Base-by-base conservation (phyloP, 2,888 invertebrate genomes). In the Julus scanicus region DNA sequence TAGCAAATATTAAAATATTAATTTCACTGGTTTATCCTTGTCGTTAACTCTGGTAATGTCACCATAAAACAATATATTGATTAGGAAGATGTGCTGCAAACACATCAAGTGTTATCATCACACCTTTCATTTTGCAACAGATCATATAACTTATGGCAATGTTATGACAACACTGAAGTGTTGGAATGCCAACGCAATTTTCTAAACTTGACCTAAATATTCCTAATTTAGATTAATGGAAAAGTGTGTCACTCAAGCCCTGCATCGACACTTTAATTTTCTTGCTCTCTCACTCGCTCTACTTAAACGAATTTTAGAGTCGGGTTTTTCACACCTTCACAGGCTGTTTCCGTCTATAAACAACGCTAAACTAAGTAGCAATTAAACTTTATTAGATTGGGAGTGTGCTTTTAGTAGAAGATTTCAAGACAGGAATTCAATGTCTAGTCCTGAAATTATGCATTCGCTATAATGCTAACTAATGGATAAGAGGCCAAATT, bases 361-460 rank as follows among this genome's bases (percentile, higher is more conserved):
- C 29, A 71, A 71, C 29, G 71, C 71, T 29, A 29, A 71, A 71
- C 29, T n/a, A 71, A 29, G 71, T 11, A 29, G 71, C 71, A 71
- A 71, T 71, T 37, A 71, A 71, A 71, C 29, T 71, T 71, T 71
- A 71, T 71, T 71, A 71, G 71, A 71, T 29, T 71, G 71, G 71
- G 71, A 71, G 71, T 71, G 29, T 29, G 71, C 29, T 29, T 11
- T 29, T 71, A 29, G 29, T 71, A 71, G 29, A 29, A 29, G 71
- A 71, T 29, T 71, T 71, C 9, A n/a, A 29, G 9, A 29, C 6
- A 29, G 71, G 71, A 71, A 71, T 71, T 71, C 29, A 71, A 29
- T 71, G 71, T 71, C 71, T 71, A 71, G 71, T 29, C 71, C 29
- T 71, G 37, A 29, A 20, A n/a, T 20, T 63, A 20, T 63, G 9